Base-by-base conservation (phyloP, 2,888 invertebrate species). In the Aspidapion aeneum region DNA sequence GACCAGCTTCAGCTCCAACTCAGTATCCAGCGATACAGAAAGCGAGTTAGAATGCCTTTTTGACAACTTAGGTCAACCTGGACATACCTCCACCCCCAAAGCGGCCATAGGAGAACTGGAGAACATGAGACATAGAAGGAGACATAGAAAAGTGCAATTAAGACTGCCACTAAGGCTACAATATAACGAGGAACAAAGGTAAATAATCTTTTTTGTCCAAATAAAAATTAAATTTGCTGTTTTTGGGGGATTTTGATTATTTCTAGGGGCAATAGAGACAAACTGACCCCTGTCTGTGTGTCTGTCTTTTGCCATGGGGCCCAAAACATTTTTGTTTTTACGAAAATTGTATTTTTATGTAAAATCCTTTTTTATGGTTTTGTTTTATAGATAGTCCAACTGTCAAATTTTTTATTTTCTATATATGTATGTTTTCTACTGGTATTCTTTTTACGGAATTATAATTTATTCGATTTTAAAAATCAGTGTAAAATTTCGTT, bases 1-100 rank as follows among this genome's bases (percentile, higher is more conserved):
- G 18, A 67, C 70, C 9, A 68, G 67, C 22, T 72, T 71, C 57
- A 72, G 69, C 62, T 72, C 73, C n/a, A 71, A 69, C 61, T 71
- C 73, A 16, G 61, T 72, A 60, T 72, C 72, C 1, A 78, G 78
- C 68, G 78, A 79, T 66, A 75, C 76, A 61, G 80, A 80, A 63
- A 79, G 78, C 69, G 80, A 80, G 68, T 65, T 80, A 63, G 78
- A 78, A 69, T 73, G 74, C 62, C 69, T 79, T 55, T 79, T 79
- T 70, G 68, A 74, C 22, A 76, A 72, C 18, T 62, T 63, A 50
- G 69, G 74, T 55, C 77, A 77, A 16, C 81, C 81, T 0, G 74
- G 73, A 57, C 78, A 80, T 63, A 80, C 81, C 0, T 82, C 81
- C 18, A 82, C 82, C 18, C 82, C 82, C 1, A 82, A 82, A 70